Base-by-base conservation (phyloP, 2,113 vertebrate genomes). In the Chloebia gouldiae region DNA sequence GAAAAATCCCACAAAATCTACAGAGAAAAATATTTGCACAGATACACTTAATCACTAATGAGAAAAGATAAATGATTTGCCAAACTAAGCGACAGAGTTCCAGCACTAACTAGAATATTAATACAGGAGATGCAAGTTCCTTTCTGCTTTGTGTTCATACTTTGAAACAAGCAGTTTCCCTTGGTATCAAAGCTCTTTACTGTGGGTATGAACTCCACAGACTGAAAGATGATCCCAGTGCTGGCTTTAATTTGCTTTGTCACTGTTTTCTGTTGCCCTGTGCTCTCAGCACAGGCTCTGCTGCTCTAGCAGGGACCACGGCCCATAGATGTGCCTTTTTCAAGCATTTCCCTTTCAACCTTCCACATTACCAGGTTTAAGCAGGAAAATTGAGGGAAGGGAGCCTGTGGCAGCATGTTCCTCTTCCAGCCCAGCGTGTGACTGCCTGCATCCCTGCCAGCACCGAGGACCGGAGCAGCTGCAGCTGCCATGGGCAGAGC, bases 31-130 rank as follows among this genome's bases (percentile, higher is more conserved):
- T 73, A 86, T 68, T 51, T 11, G 11, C 30, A 53, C 30, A 72
- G 51, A 88, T 61, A 90, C 30, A 73, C 33, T 92, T 92, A 86
- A 93, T 90, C 78, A 81, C 71, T 83, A 80, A 94, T 91, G 71
- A 95, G 64, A 79, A 50, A 72, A 90, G 68, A 91, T 50, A 89
- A 95, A 95, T 63, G 24, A 81, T 61, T 86, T 72, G 27, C 81
- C 76, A 85, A 85, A 85, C n/a, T 20, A 42, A 85, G 49, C 49
- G 37, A 37, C 35, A 81, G 61, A 68, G 76, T 65, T 31, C 23
- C 81, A 88, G 60, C 40, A 50, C n/a, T 80, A 72, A 31, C 51
- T 71, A 28, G 63, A 85, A 76, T 66, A 65, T 77, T 66, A 60
- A 84, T 23, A 60, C 0, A 68, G 7, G 7, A 12, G 42, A 49